Conservation (phyloP, 2,113 vertebrate genomes). For the Dipodomys spectabilis region DNA sequence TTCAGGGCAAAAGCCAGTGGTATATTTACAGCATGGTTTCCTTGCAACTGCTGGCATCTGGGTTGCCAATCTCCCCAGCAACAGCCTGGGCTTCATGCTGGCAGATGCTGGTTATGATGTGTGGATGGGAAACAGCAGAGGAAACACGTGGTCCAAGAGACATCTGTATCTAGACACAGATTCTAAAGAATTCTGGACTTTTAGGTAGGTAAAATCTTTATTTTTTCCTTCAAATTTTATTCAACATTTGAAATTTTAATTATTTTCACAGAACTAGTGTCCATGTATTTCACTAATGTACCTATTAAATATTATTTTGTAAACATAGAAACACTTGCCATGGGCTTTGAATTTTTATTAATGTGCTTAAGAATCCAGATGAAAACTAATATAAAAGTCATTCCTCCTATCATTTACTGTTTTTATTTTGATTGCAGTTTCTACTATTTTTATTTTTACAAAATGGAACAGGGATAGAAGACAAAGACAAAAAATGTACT, state of each 20-base stretch:
- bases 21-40: conserved; percentile 92
- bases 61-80: conserved; percentile 89
- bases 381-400: no score
- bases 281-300: background rate
- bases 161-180: conserved; percentile 83
- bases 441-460: no score
- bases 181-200: conserved; percentile 90
- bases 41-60: conserved; percentile 89
- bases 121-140: conserved; percentile 91
- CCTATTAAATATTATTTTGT: no score
- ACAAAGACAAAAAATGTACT: no score
- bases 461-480: no score
- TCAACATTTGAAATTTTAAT: background rate
- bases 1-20: conserved; percentile 44
- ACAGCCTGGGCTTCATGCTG: conserved; percentile 91
- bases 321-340: no score
- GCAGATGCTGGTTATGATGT: conserved; percentile 92
- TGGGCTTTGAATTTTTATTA: no score
- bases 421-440: no score
- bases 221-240: background rate
- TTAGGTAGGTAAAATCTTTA: conserved; percentile 87
- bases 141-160: conserved; percentile 91
- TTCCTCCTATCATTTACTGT: no score
- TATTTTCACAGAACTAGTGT: background rate
- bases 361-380: no score